phyloP scores from a whole-genome alignment of 1,140 invertebrate species.

The Diprion similis region DNA sequence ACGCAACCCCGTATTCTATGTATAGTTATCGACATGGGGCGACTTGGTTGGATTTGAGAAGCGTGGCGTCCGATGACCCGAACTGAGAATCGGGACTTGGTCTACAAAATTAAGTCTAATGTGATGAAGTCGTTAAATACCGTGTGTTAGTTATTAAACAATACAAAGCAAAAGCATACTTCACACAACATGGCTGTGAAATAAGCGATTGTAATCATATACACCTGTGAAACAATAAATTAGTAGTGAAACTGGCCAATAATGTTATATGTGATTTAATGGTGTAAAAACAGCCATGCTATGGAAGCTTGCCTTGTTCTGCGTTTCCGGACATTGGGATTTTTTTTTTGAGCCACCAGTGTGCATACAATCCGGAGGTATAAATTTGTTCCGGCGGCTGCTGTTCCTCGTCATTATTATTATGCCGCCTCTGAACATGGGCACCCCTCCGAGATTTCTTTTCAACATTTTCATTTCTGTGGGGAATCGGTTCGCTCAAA shows the following conservation, averaged over 20 bases:
- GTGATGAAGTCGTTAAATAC: not conserved
- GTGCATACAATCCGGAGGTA: slow-evolving; percentile 84
- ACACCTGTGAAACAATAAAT: slow-evolving; percentile 28
- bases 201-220: slow-evolving; percentile 25
- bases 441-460: slow-evolving; percentile 27
- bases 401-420: slow-evolving; percentile 20
- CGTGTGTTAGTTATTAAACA: slow-evolving; percentile 19
- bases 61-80: too few relatives aligned
- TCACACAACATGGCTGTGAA: slow-evolving; percentile 63
- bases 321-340: slow-evolving; percentile 67
- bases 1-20: not conserved
- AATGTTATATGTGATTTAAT: slow-evolving; percentile 9
- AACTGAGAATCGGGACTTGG: too few relatives aligned
- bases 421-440: not conserved
- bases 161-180: slow-evolving; percentile 59
- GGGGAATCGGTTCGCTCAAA: slow-evolving; percentile 41
- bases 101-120: not conserved
- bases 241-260: slow-evolving; percentile 25
- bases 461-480: slow-evolving; percentile 27
- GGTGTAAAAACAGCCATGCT: slow-evolving; percentile 57
- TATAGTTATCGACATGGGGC: not conserved
- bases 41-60: too few relatives aligned
- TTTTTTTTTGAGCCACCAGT: slow-evolving; percentile 91
- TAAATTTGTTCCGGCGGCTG: slow-evolving; percentile 61
- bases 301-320: slow-evolving; percentile 63